These are phyloP conservation scores for Pollenia griseotomentosa DNA, from an alignment of 2,888 invertebrate genomes.

Conservation along the genomic window DNA sequence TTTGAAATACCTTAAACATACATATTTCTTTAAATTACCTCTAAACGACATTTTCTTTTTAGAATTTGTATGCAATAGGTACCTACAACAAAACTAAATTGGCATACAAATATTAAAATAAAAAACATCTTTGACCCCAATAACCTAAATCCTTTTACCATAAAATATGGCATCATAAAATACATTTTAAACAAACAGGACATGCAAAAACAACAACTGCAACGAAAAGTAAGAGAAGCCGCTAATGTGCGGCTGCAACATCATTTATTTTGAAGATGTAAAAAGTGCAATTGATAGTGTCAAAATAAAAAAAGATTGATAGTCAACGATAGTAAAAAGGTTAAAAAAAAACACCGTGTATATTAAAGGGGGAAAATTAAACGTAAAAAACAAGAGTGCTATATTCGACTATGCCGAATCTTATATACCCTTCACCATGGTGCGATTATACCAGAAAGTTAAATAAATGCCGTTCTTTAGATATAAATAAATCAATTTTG, in stretches of 20 bases:
- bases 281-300: slow-evolving; percentile 46
- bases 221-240: slow-evolving; percentile 26
- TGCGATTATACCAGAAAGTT: too few relatives aligned
- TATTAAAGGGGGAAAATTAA: slow-evolving; percentile 6
- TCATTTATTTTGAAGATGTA: slow-evolving; percentile 20
- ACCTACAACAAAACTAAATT: too few relatives aligned
- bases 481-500: too few relatives aligned
- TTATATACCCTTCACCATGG: too few relatives aligned
- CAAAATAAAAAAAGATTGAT: slow-evolving; percentile 33
- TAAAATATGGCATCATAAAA: slow-evolving; percentile 36
- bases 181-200: slow-evolving; percentile 18
- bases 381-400: too few relatives aligned
- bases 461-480: too few relatives aligned
- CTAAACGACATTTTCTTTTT: too few relatives aligned
- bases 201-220: neutral
- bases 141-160: slow-evolving; percentile 37
- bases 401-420: too few relatives aligned
- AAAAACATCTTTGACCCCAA: slow-evolving; percentile 3
- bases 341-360: neutral
- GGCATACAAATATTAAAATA: neutral
- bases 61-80: too few relatives aligned
- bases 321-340: slow-evolving; percentile 31
- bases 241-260: slow-evolving; percentile 37
- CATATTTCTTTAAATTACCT: too few relatives aligned
- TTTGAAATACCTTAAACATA: too few relatives aligned